phyloP scores from a whole-genome alignment of 2,888 invertebrate genomes.

The Tricholauxania praeusta region DNA sequence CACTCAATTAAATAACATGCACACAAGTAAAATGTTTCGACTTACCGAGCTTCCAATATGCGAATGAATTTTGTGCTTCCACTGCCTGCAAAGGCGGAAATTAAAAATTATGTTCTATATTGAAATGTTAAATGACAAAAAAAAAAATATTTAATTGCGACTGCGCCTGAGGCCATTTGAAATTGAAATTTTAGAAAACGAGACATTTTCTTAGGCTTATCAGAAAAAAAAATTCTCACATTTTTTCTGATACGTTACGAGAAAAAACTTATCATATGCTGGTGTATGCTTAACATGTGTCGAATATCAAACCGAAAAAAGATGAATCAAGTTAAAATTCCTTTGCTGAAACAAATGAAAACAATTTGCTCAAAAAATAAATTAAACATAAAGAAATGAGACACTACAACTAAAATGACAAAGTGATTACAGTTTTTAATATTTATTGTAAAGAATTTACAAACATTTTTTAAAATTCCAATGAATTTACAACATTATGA shows the following conservation, averaged over 20 bases:
- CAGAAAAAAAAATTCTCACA: background rate
- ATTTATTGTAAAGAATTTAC: too few species aligned
- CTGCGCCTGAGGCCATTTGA: constrained; percentile 15
- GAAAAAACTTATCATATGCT: background rate
- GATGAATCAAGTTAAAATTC: background rate
- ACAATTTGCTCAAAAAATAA: too few species aligned
- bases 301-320: background rate
- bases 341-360: too few species aligned
- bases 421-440: too few species aligned
- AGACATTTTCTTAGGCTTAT: background rate
- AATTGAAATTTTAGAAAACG: constrained; percentile 22
- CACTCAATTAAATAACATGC: too few species aligned
- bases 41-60: too few species aligned
- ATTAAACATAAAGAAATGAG: too few species aligned
- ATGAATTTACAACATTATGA: too few species aligned
- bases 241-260: background rate
- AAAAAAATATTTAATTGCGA: background rate
- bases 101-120: background rate
- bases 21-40: too few species aligned
- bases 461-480: too few species aligned
- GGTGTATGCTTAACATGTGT: background rate
- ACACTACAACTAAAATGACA: too few species aligned
- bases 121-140: background rate
- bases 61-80: too few species aligned
- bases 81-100: background rate